Base-by-base conservation (phyloP, 2,888 invertebrate species). In the Apodemia duryi region DNA sequence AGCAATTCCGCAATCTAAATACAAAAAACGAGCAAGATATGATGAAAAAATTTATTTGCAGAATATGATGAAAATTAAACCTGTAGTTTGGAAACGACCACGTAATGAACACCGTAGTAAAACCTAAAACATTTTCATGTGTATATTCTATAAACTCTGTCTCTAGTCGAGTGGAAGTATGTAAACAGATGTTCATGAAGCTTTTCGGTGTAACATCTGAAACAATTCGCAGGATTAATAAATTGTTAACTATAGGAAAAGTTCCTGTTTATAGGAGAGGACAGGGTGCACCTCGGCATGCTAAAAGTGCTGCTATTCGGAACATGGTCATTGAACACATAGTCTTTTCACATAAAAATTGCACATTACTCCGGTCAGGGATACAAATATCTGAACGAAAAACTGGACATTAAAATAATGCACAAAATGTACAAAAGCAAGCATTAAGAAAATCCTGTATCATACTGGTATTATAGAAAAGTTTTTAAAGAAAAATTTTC, bases 351-450 rank as follows among this genome's bases (percentile, higher is more conserved):
- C 51, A 63, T 49, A 32, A 46, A 49, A 63, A 32, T 32, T 49
- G 63, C 63, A 63, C 9, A 49, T 49, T 51, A 63, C 29, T 10
- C 43, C 43, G 43, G 10, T 43, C 43, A 43, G 43, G 10, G 10
- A 43, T 43, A 63, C 29, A 49, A 63, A 46, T 63, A 49, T 51
- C 51, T 63, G 51, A 51, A 51, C 46, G 63, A 51, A 63, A 63
- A 63, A 51, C 51, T 63, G 35, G 51, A 63, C 51, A 46, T 63
- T 63, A 63, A 63, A 63, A 63, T 51, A 32, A 63, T 63, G 46
- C 38, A 63, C 52, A 35, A 52, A 32, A 46, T 63, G 49, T 63
- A 52, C 63, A 63, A 63, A 63, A 63, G 51, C 11, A 63, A 63
- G 63, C 52, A 46, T 63, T 38, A 52, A 52, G 49, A 63, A 51